Percentiles rank a stretch among this genome's conserved stretches.
phyloP scores from a whole-genome alignment of 2,888 invertebrate species.

The Agonopterix heracliana region DNA sequence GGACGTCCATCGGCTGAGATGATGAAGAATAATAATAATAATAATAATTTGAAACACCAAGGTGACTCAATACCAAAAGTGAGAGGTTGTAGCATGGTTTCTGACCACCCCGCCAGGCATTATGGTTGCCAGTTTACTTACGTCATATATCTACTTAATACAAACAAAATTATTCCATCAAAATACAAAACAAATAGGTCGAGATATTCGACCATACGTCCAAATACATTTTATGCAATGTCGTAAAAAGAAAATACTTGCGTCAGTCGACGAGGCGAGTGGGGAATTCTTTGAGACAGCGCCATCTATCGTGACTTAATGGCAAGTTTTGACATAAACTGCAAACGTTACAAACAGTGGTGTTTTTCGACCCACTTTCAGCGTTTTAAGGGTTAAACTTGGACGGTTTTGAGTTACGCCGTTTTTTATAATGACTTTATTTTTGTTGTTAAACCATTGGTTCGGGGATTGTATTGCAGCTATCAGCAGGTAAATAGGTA shows the following conservation, averaged over 20 bases:
- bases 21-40: no score
- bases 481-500: no score
- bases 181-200: constrained; percentile 34
- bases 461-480: no score
- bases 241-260: constrained; percentile 36
- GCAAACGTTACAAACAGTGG: constrained; percentile 34
- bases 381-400: constrained; percentile 37
- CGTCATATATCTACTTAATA: no score
- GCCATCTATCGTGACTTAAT: constrained; percentile 66
- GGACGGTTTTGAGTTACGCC: constrained; percentile 8
- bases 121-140: no score
- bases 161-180: not conserved
- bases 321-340: constrained; percentile 57
- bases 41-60: no score
- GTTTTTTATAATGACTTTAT: no score
- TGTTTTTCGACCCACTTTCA: constrained; percentile 58
- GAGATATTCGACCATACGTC: constrained; percentile 31
- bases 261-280: constrained; percentile 12
- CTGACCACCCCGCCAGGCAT: no score
- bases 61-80: no score
- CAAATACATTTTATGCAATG: constrained; percentile 39
- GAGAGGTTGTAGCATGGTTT: no score
- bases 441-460: no score
- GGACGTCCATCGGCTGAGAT: no score
- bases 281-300: constrained; percentile 43